phyloP scores from a whole-genome alignment of 2,113 vertebrate genomes.

The Microcebus murinus region DNA sequence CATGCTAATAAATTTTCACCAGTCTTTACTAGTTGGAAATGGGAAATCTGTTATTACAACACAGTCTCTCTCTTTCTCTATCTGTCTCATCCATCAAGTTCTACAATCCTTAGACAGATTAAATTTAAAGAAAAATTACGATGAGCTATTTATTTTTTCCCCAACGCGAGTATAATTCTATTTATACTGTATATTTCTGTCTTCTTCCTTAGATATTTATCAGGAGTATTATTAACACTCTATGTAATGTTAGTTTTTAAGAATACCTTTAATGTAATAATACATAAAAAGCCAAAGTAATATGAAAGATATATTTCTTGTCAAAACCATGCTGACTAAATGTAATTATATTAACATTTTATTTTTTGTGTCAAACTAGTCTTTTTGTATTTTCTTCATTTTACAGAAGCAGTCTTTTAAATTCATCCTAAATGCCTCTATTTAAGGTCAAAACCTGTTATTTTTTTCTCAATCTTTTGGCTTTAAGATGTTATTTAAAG shows the following conservation, averaged over 20 bases:
- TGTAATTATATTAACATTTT: not conserved
- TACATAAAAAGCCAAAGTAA: not conserved
- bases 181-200: not conserved
- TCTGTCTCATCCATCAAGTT: not conserved
- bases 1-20: not conserved
- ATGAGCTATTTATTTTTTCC: not conserved
- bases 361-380: constrained; percentile 42
- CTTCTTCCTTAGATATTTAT: not conserved
- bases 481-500: constrained; percentile 59
- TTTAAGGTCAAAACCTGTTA: not conserved
- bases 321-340: not conserved
- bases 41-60: not conserved
- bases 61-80: not conserved
- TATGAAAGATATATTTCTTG: not conserved
- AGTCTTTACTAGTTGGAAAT: not conserved
- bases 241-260: not conserved
- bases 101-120: not conserved
- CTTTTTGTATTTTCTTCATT: not conserved
- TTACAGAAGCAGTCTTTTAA: constrained; percentile 16
- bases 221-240: not conserved
- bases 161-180: not conserved
- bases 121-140: not conserved
- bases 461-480: not conserved
- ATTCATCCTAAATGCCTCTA: not conserved
- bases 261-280: not conserved